Conservation (phyloP, 2,113 vertebrate species). For the Plectropomus leopardus region DNA sequence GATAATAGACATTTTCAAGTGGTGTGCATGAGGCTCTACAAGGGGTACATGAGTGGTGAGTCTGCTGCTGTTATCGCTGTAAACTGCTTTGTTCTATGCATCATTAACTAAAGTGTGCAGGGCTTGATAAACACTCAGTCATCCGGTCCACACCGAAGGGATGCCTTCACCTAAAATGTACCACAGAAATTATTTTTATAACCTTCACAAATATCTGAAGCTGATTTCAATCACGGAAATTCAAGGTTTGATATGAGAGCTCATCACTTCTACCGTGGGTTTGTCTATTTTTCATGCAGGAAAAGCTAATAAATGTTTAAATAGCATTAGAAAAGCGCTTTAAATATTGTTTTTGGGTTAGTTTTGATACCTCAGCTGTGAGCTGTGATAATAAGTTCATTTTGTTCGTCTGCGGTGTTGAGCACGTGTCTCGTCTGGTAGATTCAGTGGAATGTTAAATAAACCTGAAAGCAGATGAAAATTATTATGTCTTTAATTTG, state of each 20-base stretch:
- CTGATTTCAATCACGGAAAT: background rate
- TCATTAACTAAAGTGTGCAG: background rate
- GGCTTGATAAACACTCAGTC: background rate
- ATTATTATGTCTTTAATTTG: background rate
- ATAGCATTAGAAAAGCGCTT: background rate
- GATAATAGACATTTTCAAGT: too few relatives aligned
- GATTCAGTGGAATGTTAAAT: constrained; percentile 1
- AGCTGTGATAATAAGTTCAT: background rate
- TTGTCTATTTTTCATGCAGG: background rate
- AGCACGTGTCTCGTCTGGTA: background rate
- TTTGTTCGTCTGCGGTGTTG: background rate
- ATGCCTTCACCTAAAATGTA: background rate
- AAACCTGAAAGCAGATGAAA: background rate
- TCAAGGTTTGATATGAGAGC: background rate
- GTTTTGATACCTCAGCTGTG: background rate
- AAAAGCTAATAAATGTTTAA: background rate
- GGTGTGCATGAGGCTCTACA: too few relatives aligned
- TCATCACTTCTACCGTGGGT: background rate
- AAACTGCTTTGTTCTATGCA: too few relatives aligned
- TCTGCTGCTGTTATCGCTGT: background rate
- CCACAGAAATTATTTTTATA: background rate
- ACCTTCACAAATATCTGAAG: background rate
- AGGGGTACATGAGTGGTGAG: too few relatives aligned
- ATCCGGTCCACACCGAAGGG: background rate
- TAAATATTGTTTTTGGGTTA: background rate